Evolutionary conservation across 2,113 vertebrate genomes (phyloP), one percentile per base, ranked within the genome.

Genomic region (Uropsilus gracilis): DNA sequence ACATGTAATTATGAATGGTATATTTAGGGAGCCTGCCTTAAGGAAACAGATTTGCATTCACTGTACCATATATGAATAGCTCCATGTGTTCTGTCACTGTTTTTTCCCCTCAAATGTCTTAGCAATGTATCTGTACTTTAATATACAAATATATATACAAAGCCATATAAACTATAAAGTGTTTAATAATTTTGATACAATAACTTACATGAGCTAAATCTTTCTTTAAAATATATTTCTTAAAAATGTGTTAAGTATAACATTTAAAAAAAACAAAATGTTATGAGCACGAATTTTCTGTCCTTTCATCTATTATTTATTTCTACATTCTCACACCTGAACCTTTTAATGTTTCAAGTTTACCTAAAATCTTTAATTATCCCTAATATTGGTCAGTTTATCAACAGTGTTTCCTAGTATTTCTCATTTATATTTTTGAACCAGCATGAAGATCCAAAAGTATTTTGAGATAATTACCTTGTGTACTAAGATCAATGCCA

Each of bases 1-100:
- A 53, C 59, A 92, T 73, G 72, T 82, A 96, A 95, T 94, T 95
- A 90, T 95, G 81, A 94, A 76, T 66, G 59, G 39, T 86, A n/a
- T 64, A 75, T 89, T 95, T 85, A 77, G 80, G 91, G 66, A 93
- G 76, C 37, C 63, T 81, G 89, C 57, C 89, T 91, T 91, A 86
- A 89, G 34, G 37, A 89, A 88, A 89, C 32, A 44, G 46, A 63
- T 93, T 90, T 88, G 39, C 66, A 80, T 68, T 84, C 78, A 46
- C n/a, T 50, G 22, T 86, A 76, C 59, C 77, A 95, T 88, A 57
- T 46, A 77, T 78, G 69, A 92, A 95, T 57, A 83, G 68, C 53
- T 91, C 61, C 30, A 34, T 68, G 13, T 18, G 30, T 13, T 76
- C 22, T 61, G 94, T 85, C 95, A 88, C 20, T 86, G 30, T 24